Base-by-base conservation (phyloP, 1,140 invertebrate species). In the Papilio polytes region DNA sequence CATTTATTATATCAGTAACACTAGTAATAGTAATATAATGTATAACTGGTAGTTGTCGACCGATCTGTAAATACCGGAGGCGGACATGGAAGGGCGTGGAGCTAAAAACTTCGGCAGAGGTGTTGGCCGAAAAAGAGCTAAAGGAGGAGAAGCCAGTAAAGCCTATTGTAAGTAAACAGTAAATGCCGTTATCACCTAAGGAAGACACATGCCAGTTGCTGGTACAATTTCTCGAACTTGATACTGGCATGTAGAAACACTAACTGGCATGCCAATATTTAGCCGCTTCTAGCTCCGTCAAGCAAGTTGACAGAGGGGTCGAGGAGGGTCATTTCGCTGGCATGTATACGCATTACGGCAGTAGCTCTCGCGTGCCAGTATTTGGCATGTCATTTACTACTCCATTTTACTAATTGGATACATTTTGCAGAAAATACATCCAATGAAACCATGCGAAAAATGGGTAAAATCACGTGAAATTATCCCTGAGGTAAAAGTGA, bases 11-110 rank as follows among this genome's bases (percentile, higher is more conserved):
- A 41, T 41, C 7, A 41, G n/a, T 59, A 59, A 3, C 20, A 22
- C 36, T 13, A 31, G 31, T 22, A 70, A n/a, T n/a, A 15, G 12
- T 13, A n/a, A n/a, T n/a, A n/a, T 63, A 26, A 26, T 22, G 59
- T 80, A 10, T 53, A 80, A 81, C 51, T 56, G 74, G 3, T 53
- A 93, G 91, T 81, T 93, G 91, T 56, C 87, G 88, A 0, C 91
- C 90, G 51, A 76, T 93, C 6, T 93, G 91, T 77, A 93, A 93
- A 76, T 89, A 85, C 48, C 84, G 90, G 0, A 83, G 90, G 70
- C 85, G 90, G 0, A 80, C 86, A 59, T 92, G 91, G 91, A 87
- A 89, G 51, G 91, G 90, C 8, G 13, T 87, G 53, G 15, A 85
- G 0, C 91, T 89, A 46, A 85, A 90, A 9, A 88, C 91, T 1